Evolutionary conservation across 1,140 invertebrate genomes (phyloP).

Genomic region (Lutraria rhynchaena): DNA sequence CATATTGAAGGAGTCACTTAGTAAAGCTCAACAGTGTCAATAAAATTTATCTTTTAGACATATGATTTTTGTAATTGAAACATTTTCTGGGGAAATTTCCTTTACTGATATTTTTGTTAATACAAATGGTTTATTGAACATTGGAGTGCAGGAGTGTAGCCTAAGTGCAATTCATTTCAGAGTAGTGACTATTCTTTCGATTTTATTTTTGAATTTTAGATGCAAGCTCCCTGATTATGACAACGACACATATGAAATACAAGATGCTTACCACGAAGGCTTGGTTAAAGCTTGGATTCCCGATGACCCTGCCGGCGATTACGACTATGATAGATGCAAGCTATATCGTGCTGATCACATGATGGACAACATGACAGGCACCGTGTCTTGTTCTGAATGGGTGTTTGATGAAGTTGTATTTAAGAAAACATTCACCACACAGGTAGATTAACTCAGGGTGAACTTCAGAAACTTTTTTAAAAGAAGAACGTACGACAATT

Average conservation of each 20-base stretch:
- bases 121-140: not conserved
- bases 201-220: constrained; percentile 46
- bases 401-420: constrained; percentile 66
- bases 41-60: not conserved
- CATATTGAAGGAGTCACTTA: too few relatives aligned
- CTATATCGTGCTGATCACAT: constrained; percentile 28
- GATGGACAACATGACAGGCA: not conserved
- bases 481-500: too few relatives aligned
- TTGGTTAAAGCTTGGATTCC: constrained; percentile 62
- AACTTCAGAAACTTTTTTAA: too few relatives aligned
- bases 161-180: not conserved
- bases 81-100: not conserved
- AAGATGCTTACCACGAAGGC: constrained; percentile 54
- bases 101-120: not conserved
- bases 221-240: constrained; percentile 66
- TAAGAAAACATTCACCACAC: constrained; percentile 52
- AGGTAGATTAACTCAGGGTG: too few relatives aligned
- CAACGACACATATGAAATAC: constrained; percentile 68
- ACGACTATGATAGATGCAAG: constrained; percentile 56
- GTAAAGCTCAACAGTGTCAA: too few relatives aligned
- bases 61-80: not conserved
- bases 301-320: not conserved
- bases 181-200: not conserved
- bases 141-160: not conserved
- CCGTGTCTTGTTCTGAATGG: constrained; percentile 59